These are phyloP conservation scores for Octodonta nipae DNA, from an alignment of 2,888 invertebrate species.

Conservation along the genomic window DNA sequence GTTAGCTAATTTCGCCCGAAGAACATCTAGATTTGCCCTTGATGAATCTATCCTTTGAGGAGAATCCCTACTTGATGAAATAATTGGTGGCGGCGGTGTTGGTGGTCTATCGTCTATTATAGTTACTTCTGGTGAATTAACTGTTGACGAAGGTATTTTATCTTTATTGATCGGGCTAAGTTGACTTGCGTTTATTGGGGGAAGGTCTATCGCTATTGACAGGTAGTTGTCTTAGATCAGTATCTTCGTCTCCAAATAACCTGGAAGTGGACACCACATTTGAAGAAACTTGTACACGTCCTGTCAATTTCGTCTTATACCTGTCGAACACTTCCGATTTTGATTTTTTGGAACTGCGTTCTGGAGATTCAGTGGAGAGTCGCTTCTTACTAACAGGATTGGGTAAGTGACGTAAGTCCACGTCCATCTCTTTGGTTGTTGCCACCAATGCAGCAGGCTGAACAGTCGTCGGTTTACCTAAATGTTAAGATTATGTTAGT, in stretches of 20 bases:
- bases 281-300: neutral
- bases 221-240: slow-evolving; percentile 61
- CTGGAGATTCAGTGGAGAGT: slow-evolving; percentile 45
- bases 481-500: too few species aligned
- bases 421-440: slow-evolving; percentile 30
- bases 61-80: too few species aligned
- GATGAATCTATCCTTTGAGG: slow-evolving; percentile 11
- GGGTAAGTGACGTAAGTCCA: slow-evolving; percentile 41
- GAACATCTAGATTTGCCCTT: slow-evolving; percentile 43
- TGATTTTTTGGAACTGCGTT: slow-evolving; percentile 45
- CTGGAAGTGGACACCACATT: slow-evolving; percentile 38
- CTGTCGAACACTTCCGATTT: slow-evolving; percentile 65
- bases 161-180: too few species aligned
- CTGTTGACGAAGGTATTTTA: too few species aligned
- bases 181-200: too few species aligned
- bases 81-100: slow-evolving; percentile 50
- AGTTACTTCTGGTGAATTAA: too few species aligned
- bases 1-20: slow-evolving; percentile 55
- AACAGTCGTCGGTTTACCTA: neutral
- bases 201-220: slow-evolving; percentile 21
- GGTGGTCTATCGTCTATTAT: slow-evolving; percentile 34
- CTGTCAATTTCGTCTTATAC: slow-evolving; percentile 45
- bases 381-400: slow-evolving; percentile 45
- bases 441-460: slow-evolving; percentile 3
- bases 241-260: slow-evolving; percentile 82